A percentile compares a stretch with the other conserved stretches of the same genome.
Conservation (phyloP, 1,140 invertebrate species). For the Rhynchophorus ferrugineus region DNA sequence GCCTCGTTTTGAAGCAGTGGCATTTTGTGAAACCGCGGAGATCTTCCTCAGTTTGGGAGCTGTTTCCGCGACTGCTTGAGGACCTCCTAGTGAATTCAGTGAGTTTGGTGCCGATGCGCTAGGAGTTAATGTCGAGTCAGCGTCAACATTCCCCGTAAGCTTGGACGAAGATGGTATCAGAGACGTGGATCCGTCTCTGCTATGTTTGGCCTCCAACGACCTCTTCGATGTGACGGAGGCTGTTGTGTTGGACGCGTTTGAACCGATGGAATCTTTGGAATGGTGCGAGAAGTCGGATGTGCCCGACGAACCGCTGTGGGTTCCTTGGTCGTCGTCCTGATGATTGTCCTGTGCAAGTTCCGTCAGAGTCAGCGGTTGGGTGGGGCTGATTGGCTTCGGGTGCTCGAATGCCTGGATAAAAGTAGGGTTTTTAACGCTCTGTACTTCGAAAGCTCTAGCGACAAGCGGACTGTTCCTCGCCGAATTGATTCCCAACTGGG, state of each 20-base stretch:
- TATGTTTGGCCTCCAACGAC: constrained; percentile 10
- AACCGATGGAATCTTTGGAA: constrained; percentile 27
- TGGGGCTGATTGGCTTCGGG: constrained; percentile 32
- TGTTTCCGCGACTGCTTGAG: background rate
- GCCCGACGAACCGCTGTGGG: constrained; percentile 1
- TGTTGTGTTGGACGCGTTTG: constrained; percentile 26
- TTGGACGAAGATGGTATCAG: background rate
- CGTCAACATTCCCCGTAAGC: background rate
- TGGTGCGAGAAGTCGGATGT: constrained; percentile 27
- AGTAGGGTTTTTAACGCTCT: constrained; percentile 26
- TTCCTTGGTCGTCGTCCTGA: constrained; percentile 5
- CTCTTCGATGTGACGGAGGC: constrained; percentile 28
- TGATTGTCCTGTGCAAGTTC: constrained; percentile 23
- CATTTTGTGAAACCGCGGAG: constrained; percentile 37
- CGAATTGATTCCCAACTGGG: constrained; percentile 38
- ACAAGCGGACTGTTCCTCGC: constrained; percentile 41
- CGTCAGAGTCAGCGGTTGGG: constrained; percentile 22
- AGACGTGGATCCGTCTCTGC: background rate
- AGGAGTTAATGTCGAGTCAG: constrained; percentile 4
- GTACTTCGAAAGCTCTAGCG: constrained; percentile 37
- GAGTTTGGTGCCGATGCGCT: constrained; percentile 17
- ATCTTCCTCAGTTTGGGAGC: constrained; percentile 34
- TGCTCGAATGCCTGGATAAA: constrained; percentile 32
- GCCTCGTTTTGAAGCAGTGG: constrained; percentile 44
- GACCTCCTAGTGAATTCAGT: background rate